Percentiles rank a stretch among this genome's conserved stretches.
Conservation (phyloP, 1,140 invertebrate species). For the Fopius arisanus region DNA sequence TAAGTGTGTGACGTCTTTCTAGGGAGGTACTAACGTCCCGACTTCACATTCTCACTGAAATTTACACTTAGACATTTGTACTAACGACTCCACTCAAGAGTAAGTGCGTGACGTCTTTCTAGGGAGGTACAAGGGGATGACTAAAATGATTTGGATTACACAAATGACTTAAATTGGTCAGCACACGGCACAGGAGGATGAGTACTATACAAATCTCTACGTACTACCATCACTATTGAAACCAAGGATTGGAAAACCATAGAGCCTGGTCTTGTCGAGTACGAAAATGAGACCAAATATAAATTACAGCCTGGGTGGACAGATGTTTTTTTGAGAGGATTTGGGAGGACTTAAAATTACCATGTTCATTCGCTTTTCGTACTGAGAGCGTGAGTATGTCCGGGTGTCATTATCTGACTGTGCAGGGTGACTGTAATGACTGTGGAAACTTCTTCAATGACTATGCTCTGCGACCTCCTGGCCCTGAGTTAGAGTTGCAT, state of each 20-base stretch:
- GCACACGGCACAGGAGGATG: too few species aligned
- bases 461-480: neutral
- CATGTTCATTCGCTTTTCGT: neutral
- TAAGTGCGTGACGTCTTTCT: too few species aligned
- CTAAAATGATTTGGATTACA: too few species aligned
- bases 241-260: neutral
- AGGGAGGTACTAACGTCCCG: too few species aligned
- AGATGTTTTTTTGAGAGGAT: neutral
- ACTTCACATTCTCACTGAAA: too few species aligned
- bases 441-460: neutral
- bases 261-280: neutral
- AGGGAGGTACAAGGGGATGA: too few species aligned
- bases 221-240: too few species aligned
- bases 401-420: neutral
- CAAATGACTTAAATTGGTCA: too few species aligned
- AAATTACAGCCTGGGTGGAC: neutral
- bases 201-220: too few species aligned
- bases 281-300: neutral
- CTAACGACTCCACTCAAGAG: too few species aligned
- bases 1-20: too few species aligned
- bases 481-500: neutral
- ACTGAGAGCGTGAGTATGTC: neutral
- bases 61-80: too few species aligned
- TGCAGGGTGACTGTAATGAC: neutral
- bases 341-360: neutral